These are phyloP conservation scores for Kobus ellipsiprymnus DNA, from an alignment of 2,113 vertebrate genomes.

Conservation along the genomic window DNA sequence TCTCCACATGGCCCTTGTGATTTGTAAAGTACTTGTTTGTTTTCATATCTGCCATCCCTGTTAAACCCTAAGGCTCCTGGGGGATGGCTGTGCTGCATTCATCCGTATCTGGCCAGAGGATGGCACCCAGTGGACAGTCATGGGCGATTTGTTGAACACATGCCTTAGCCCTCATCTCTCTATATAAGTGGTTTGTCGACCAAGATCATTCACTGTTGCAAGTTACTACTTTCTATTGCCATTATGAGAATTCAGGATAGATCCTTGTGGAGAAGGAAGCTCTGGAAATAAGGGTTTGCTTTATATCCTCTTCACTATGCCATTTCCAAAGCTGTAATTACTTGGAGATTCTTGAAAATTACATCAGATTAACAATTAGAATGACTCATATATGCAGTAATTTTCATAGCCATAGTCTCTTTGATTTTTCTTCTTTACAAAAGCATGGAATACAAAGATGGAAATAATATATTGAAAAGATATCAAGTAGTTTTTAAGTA, in stretches of 20 bases:
- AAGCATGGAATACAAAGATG: neutral
- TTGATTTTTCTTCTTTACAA: neutral
- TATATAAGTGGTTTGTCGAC: neutral
- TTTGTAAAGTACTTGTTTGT: neutral
- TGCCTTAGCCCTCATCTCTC: neutral
- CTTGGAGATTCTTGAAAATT: neutral
- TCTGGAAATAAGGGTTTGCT: neutral
- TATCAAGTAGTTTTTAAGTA: neutral
- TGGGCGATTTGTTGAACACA: neutral
- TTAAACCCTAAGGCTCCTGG: neutral
- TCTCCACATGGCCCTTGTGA: neutral
- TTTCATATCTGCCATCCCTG: neutral
- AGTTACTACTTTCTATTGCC: neutral
- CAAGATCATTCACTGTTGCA: neutral
- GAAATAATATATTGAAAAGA: conserved; percentile 14
- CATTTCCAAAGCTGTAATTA: neutral
- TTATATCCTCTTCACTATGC: neutral
- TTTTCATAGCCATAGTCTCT: neutral
- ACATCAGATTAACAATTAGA: neutral
- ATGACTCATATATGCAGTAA: neutral
- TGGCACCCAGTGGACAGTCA: neutral
- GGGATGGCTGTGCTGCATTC: neutral
- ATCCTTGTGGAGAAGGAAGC: neutral
- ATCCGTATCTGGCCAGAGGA: no score
- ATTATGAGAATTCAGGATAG: neutral